These are phyloP conservation scores for Cepaea nemoralis DNA, from an alignment of 1,140 invertebrate species.

Conservation along the genomic window DNA sequence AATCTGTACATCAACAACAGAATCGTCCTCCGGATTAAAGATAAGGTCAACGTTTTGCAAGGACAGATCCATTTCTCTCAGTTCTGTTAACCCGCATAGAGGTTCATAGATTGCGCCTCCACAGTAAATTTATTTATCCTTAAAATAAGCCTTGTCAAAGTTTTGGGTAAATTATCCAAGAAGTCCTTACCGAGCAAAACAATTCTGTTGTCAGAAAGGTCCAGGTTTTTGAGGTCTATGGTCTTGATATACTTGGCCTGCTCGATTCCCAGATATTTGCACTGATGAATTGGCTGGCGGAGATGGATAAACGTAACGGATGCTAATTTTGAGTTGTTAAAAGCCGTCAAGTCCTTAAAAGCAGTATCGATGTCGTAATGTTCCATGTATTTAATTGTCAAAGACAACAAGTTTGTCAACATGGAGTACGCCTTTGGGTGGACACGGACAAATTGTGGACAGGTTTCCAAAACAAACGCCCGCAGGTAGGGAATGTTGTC, in stretches of 20 bases:
- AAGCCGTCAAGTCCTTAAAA: not conserved
- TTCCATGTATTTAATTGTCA: not conserved
- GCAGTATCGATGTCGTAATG: not conserved
- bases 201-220: not conserved
- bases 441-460: not conserved
- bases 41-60: not conserved
- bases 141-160: not conserved
- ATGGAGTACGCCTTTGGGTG: not conserved
- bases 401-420: not conserved
- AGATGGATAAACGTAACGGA: not conserved
- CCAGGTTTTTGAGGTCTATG: not conserved
- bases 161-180: not conserved
- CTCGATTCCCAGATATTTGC: not conserved
- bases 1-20: too few species aligned
- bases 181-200: conserved; percentile 4
- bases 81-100: not conserved
- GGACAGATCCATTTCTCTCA: not conserved
- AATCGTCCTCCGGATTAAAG: too few species aligned
- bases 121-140: not conserved
- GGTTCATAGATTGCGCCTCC: not conserved
- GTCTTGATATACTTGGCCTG: conserved; percentile 2
- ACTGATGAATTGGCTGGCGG: not conserved
- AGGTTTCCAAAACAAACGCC: not conserved
- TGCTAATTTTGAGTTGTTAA: not conserved
- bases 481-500: not conserved